These are phyloP conservation scores for Rissa tridactyla DNA, from an alignment of 2,113 vertebrate species.

Conservation along the genomic window DNA sequence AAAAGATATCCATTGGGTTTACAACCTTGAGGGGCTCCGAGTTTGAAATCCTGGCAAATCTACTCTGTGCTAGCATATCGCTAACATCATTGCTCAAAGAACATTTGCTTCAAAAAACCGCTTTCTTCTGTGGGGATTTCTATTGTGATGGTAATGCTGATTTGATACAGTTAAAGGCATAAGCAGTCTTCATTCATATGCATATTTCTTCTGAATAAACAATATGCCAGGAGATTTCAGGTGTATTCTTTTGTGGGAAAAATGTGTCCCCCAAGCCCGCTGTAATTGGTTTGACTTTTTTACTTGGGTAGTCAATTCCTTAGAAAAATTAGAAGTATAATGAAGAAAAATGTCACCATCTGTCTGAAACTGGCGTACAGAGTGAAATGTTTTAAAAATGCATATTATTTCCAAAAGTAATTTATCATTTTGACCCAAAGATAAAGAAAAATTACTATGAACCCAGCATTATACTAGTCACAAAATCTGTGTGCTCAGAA, in stretches of 20 bases:
- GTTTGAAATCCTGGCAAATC: background rate
- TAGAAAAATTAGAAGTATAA: slow-evolving; percentile 25
- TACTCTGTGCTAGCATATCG: background rate
- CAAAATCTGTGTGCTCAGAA: background rate
- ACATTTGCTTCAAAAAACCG: background rate
- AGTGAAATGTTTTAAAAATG: background rate
- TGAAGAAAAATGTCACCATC: slow-evolving; percentile 65
- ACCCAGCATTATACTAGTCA: background rate
- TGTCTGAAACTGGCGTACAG: slow-evolving; percentile 44
- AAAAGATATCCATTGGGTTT: background rate
- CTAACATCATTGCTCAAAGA: background rate
- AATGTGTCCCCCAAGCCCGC: background rate
- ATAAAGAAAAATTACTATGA: slow-evolving; percentile 6
- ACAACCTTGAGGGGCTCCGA: background rate
- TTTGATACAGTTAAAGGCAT: background rate
- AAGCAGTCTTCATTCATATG: background rate
- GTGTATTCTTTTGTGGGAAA: background rate
- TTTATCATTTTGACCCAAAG: slow-evolving; percentile 17
- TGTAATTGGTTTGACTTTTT: slow-evolving; percentile 50
- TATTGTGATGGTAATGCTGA: background rate
- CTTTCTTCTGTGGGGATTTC: background rate
- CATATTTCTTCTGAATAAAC: slow-evolving; percentile 30
- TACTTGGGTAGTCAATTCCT: slow-evolving; percentile 45
- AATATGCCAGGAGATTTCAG: background rate
- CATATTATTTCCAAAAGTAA: background rate